Evolutionary conservation across 2,888 invertebrate genomes (phyloP).

Genomic region (Tholera decimalis): DNA sequence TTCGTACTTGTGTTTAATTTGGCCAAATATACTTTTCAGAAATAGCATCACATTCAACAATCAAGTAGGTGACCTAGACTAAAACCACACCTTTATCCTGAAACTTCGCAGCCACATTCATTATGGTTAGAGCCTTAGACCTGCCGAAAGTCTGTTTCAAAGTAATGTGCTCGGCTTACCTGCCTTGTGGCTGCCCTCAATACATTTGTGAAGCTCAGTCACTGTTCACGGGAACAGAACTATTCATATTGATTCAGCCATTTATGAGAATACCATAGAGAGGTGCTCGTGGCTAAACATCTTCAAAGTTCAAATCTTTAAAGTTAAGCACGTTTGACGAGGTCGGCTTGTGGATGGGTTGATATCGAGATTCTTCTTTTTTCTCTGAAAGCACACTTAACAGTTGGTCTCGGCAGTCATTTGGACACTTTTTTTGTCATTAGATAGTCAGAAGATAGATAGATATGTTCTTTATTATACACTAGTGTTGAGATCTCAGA

Average conservation of each 20-base stretch:
- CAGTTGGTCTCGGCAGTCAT: too few species aligned
- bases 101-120: constrained; percentile 16
- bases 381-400: too few species aligned
- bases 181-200: constrained; percentile 18
- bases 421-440: too few species aligned
- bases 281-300: too few species aligned
- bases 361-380: too few species aligned
- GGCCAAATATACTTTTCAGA: neutral
- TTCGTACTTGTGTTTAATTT: too few species aligned
- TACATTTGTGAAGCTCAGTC: constrained; percentile 41
- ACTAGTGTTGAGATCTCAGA: too few species aligned
- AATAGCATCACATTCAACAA: neutral
- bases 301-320: constrained; percentile 26
- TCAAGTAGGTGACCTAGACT: neutral
- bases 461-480: too few species aligned
- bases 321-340: too few species aligned
- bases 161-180: constrained; percentile 43
- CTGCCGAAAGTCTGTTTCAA: constrained; percentile 30
- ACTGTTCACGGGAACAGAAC: constrained; percentile 4
- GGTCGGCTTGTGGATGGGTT: too few species aligned
- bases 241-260: constrained; percentile 47
- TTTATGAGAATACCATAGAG: constrained; percentile 31
- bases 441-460: too few species aligned
- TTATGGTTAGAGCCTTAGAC: constrained; percentile 32
- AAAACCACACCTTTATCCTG: neutral